Base-by-base conservation (phyloP, 2,888 invertebrate genomes). In the Lordiphosa andalusiaca region DNA sequence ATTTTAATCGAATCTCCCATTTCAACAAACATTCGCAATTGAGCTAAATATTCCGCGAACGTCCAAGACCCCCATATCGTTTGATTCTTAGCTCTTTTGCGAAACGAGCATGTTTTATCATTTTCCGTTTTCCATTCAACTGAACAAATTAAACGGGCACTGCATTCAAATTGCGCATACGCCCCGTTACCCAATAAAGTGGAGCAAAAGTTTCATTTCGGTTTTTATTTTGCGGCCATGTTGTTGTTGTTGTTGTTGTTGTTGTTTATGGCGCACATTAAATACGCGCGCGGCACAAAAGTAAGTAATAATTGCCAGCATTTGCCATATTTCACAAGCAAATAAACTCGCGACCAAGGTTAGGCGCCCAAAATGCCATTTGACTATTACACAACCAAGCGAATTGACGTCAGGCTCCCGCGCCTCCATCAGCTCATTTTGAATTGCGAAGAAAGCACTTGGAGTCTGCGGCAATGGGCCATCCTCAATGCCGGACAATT, bases 301-400 rank as follows among this genome's bases (percentile, higher is more conserved):
- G 67, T 66, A 67, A 78, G 68, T 69, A 71, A 81, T 81, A 77
- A 84, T 77, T 74, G 78, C 69, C 66, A 72, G 39, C 76, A 72
- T 60, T 77, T 70, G 80, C 57, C 68, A 72, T 73, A 78, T 72
- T 78, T 78, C 83, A 68, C 67, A 80, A 63, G 68, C 73, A 75
- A 78, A 78, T 80, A 67, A 83, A 65, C 73, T 60, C 9, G 16
- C 38, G 12, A n/a, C 59, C 74, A 73, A 78, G 83, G 80, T 60
- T 68, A 57, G 59, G 53, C 71, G 53, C 35, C 44, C 52, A 25
- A 59, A 58, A 75, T 62, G 61, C 60, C 70, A 78, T 75, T 82
- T 67, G 51, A 47, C 80, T 78, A 70, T 77, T 77, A 78, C 64
- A 78, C 75, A 82, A 82, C 64, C 54, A 54, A 69, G 62, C 46